Percentiles rank a stretch among this genome's conserved stretches.
phyloP scores from a whole-genome alignment of 2,113 vertebrate species.

The Ammodytes marinus region DNA sequence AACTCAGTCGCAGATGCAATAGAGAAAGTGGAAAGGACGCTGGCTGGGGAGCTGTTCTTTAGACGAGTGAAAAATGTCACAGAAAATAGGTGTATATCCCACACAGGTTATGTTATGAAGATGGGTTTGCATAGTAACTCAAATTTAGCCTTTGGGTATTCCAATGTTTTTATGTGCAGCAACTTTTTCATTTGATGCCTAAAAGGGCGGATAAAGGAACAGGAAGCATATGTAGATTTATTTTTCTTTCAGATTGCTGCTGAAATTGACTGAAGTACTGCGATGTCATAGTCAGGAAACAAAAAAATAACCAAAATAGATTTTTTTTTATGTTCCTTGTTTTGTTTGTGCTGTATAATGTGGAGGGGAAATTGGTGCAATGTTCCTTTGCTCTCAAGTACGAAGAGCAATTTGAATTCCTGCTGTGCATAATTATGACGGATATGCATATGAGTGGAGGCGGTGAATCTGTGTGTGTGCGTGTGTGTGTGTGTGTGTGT shows the following conservation, averaged over 20 bases:
- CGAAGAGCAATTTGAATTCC: conserved; percentile 70
- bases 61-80: conserved; percentile 63
- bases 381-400: conserved; percentile 65
- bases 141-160: conserved; percentile 17
- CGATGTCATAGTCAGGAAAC: conserved; percentile 42
- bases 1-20: conserved; percentile 60
- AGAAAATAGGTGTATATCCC: conserved; percentile 50
- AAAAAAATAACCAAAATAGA: conserved; percentile 49
- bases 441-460: conserved; percentile 73
- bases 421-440: conserved; percentile 79
- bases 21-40: conserved; percentile 51
- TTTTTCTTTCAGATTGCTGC: conserved; percentile 5
- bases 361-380: conserved; percentile 53
- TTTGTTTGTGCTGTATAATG: conserved; percentile 55
- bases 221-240: conserved; percentile 44
- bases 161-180: conserved; percentile 11
- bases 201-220: conserved; percentile 19
- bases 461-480: conserved; percentile 35
- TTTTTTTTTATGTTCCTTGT: conserved; percentile 53
- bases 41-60: conserved; percentile 35
- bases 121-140: conserved; percentile 46
- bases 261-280: conserved; percentile 43
- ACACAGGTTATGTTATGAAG: conserved; percentile 37
- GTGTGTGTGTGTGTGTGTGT: conserved; percentile 6
- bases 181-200: conserved; percentile 25